These are phyloP conservation scores for Sabatieria punctata DNA, from an alignment of 2,888 invertebrate species.

Conservation along the genomic window DNA sequence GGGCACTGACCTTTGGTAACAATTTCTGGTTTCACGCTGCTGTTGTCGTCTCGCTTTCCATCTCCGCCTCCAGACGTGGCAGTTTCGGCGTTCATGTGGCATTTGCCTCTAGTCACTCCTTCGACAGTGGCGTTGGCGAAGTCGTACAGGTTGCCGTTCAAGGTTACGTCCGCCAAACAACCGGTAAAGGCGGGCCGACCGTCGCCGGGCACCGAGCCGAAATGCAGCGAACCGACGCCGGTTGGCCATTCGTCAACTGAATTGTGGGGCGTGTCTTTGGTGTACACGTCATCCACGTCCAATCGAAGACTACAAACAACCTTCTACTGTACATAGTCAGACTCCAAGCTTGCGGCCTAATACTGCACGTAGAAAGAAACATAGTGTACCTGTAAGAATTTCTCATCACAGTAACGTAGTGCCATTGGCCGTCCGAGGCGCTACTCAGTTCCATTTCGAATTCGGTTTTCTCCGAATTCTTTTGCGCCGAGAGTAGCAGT, in stretches of 20 bases:
- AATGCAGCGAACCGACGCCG: conserved; percentile 54
- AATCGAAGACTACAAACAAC: conserved; percentile 42
- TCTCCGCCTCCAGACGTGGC: not conserved
- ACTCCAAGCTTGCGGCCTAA: not conserved
- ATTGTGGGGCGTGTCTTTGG: conserved; percentile 15
- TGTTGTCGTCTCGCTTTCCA: no score
- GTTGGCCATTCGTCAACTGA: conserved; percentile 7
- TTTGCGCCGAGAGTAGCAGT: not conserved
- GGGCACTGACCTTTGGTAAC: no score
- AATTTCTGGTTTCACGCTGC: no score
- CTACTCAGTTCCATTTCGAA: not conserved
- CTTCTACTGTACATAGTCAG: not conserved
- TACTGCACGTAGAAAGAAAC: not conserved
- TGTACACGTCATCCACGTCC: conserved; percentile 66
- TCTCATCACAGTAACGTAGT: conserved; percentile 59
- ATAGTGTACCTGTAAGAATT: not conserved
- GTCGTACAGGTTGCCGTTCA: conserved; percentile 49
- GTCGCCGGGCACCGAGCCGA: conserved; percentile 61
- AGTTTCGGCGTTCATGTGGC: not conserved
- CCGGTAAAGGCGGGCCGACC: conserved; percentile 42
- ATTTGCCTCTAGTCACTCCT: not conserved
- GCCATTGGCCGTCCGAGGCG: conserved; percentile 64
- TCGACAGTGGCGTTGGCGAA: conserved; percentile 21
- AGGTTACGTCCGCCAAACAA: conserved; percentile 77
- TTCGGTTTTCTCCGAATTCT: not conserved